phyloP scores from a whole-genome alignment of 2,888 invertebrate species.

The Drosophila leonis region DNA sequence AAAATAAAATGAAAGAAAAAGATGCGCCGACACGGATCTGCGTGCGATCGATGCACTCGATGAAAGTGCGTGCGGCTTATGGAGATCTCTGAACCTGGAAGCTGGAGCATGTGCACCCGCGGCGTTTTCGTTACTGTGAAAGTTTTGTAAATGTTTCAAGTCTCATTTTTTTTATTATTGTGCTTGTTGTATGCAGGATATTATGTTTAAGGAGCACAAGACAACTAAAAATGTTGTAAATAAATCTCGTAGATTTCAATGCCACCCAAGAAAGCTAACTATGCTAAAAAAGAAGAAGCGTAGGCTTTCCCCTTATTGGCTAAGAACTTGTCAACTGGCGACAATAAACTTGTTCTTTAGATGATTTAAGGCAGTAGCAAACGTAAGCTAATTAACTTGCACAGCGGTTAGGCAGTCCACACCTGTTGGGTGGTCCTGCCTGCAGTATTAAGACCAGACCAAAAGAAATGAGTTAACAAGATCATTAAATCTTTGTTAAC shows the following conservation, averaged over 20 bases:
- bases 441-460: conserved; percentile 5
- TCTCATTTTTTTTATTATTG: conserved; percentile 1
- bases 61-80: conserved; percentile 75
- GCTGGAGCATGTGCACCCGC: conserved; percentile 60
- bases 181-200: conserved; percentile 42
- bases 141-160: conserved; percentile 47
- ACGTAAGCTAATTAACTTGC: conserved; percentile 70
- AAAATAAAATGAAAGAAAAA: conserved; percentile 1
- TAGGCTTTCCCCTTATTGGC: not conserved
- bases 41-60: conserved; percentile 43
- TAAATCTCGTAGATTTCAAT: conserved; percentile 52
- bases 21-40: conserved; percentile 54
- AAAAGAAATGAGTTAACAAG: conserved; percentile 76
- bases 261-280: conserved; percentile 47
- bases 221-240: conserved; percentile 50
- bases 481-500: conserved; percentile 80
- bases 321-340: conserved; percentile 15
- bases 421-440: conserved; percentile 69
- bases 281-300: not conserved
- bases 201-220: conserved; percentile 28
- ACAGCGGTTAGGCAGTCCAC: conserved; percentile 41
- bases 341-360: conserved; percentile 32
- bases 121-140: conserved; percentile 61
- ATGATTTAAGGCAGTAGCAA: conserved; percentile 43
- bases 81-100: conserved; percentile 24